Evolutionary conservation across 2,797 vertebrate genomes (phyloP).

Genomic region (Sebastes alutus): DNA sequence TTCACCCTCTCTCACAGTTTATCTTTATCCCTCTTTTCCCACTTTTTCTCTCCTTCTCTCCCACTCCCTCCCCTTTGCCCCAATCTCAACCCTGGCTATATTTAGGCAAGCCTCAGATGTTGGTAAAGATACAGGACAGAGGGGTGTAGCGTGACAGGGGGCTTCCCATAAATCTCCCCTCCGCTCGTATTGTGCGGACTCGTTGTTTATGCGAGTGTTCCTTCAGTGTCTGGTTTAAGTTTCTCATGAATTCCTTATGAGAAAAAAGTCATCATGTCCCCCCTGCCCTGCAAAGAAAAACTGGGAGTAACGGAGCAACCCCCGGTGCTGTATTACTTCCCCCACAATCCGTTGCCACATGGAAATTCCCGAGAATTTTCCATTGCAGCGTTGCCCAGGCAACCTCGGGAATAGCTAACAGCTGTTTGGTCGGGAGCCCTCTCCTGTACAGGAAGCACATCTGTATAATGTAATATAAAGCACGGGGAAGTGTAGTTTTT

Average conservation of each 20-base stretch:
- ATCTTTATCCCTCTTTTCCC: not conserved
- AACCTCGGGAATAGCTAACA: constrained; percentile 77
- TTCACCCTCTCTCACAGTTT: not conserved
- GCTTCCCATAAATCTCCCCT: constrained; percentile 28
- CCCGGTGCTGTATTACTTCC: constrained; percentile 4
- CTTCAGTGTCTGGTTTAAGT: constrained; percentile 38
- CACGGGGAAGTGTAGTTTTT: constrained; percentile 8
- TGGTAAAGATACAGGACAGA: constrained; percentile 19
- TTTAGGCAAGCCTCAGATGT: constrained; percentile 42
- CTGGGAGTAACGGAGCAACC: not conserved
- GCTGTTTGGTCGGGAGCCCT: constrained; percentile 65
- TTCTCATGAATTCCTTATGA: not conserved
- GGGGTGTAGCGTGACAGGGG: not conserved
- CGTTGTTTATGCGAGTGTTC: constrained; percentile 20
- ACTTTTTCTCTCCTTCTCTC: not conserved
- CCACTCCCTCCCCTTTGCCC: not conserved
- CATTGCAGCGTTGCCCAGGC: constrained; percentile 71
- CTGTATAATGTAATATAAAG: constrained; percentile 35
- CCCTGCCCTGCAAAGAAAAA: not conserved
- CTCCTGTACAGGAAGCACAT: constrained; percentile 58
- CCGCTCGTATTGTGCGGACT: not conserved
- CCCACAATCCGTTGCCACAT: constrained; percentile 46
- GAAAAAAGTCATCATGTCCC: not conserved
- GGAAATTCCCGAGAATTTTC: constrained; percentile 76
- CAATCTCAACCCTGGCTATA: constrained; percentile 47